phyloP scores from a whole-genome alignment of 2,888 invertebrate species.

The Hecatera dysodea region DNA sequence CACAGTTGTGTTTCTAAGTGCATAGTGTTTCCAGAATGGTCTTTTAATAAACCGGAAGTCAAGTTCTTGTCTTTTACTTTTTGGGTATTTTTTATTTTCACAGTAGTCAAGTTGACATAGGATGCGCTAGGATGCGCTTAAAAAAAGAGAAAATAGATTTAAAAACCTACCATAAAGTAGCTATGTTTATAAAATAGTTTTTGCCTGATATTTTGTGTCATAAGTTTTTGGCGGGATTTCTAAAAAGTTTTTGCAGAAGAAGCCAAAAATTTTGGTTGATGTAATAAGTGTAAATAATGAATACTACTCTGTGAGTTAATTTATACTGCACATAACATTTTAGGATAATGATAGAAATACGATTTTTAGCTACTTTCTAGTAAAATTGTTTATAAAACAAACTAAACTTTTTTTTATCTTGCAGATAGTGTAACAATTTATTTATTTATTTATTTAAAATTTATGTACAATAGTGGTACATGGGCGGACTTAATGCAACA shows the following conservation, averaged over 20 bases:
- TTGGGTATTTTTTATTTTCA: too few relatives aligned
- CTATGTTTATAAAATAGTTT: too few relatives aligned
- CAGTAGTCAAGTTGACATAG: too few relatives aligned
- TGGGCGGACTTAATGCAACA: too few relatives aligned
- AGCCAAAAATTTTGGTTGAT: neutral
- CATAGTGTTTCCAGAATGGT: neutral
- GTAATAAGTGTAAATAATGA: conserved; percentile 39
- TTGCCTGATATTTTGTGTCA: neutral
- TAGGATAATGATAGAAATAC: neutral
- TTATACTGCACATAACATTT: neutral
- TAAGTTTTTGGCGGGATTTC: conserved; percentile 44
- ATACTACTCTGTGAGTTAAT: conserved; percentile 65
- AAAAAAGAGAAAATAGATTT: neutral
- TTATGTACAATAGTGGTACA: too few relatives aligned
- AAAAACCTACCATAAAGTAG: neutral
- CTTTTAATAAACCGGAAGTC: neutral
- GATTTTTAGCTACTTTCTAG: neutral
- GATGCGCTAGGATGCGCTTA: neutral
- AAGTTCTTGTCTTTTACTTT: neutral
- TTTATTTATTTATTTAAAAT: too few relatives aligned
- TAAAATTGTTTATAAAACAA: neutral
- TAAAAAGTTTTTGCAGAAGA: neutral
- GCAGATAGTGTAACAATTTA: too few relatives aligned
- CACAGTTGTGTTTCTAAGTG: too few relatives aligned
- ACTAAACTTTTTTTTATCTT: neutral